Evolutionary conservation across 2,888 invertebrate species (phyloP).

Genomic region (Noctuana brunneofusca): DNA sequence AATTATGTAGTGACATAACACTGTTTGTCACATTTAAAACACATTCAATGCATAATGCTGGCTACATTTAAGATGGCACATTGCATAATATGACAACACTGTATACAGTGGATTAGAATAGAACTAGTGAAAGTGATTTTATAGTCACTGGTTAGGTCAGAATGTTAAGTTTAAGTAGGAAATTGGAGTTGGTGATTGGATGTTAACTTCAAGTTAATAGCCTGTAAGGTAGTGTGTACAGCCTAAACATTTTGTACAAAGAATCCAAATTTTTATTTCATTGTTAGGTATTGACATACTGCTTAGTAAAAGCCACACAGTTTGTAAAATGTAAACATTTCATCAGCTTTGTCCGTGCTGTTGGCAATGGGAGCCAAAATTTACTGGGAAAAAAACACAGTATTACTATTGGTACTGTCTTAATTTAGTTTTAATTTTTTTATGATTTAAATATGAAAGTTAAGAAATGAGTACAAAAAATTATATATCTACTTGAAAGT

Average conservation of each 20-base stretch:
- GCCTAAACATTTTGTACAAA: background rate
- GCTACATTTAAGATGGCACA: background rate
- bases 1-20: too few species aligned
- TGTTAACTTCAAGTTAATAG: constrained; percentile 23
- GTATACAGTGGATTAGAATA: constrained; percentile 8
- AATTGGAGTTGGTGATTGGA: constrained; percentile 33
- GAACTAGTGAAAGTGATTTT: constrained; percentile 11
- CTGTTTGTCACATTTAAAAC: background rate
- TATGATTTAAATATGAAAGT: background rate
- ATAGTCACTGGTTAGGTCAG: constrained; percentile 13
- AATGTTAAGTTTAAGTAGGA: constrained; percentile 32
- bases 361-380: too few species aligned
- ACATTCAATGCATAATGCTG: background rate
- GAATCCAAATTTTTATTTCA: too few species aligned
- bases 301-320: too few species aligned
- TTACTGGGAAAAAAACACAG: too few species aligned
- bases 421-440: too few species aligned
- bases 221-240: background rate
- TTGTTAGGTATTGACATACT: too few species aligned
- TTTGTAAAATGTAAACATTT: too few species aligned
- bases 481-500: constrained; percentile 18
- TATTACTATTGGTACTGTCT: too few species aligned
- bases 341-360: too few species aligned
- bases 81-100: constrained; percentile 15
- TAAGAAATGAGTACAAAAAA: constrained; percentile 20